A percentile compares a stretch with the other conserved stretches of the same genome.
Conservation (phyloP, 2,113 vertebrate species). For the Triplophysa rosa region DNA sequence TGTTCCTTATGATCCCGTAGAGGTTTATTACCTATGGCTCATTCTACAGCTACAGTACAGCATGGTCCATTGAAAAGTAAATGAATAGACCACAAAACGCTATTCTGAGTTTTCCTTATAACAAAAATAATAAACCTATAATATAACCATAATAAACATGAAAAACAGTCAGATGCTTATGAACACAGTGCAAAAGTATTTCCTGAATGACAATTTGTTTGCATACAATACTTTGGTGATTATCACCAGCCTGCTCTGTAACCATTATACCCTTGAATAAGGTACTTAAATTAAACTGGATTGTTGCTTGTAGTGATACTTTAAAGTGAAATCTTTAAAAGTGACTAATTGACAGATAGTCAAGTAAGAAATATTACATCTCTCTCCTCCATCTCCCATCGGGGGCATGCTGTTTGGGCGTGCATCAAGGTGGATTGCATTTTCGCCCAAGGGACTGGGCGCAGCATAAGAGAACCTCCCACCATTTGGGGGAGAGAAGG, state of each 20-base stretch:
- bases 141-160: no score
- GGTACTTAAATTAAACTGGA: not conserved
- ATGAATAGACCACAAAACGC: no score
- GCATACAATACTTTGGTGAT: not conserved
- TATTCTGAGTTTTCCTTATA: no score
- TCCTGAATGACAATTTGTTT: not conserved
- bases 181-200: not conserved
- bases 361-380: slow-evolving; percentile 10
- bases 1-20: no score
- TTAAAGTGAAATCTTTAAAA: not conserved
- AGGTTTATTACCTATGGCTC: no score
- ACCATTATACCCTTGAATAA: not conserved
- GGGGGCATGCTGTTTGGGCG: slow-evolving; percentile 41
- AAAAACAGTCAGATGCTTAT: not conserved
- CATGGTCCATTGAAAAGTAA: no score
- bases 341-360: not conserved
- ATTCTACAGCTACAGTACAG: no score
- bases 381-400: slow-evolving; percentile 23
- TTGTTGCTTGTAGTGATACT: not conserved
- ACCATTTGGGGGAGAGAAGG: slow-evolving; percentile 26
- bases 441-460: slow-evolving; percentile 13
- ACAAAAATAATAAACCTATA: no score
- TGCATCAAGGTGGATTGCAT: not conserved
- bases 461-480: slow-evolving; percentile 42
- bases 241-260: not conserved